A percentile compares a stretch with the other conserved stretches of the same genome.
Conservation (phyloP, 2,797 vertebrate species). For the Sparus aurata region DNA sequence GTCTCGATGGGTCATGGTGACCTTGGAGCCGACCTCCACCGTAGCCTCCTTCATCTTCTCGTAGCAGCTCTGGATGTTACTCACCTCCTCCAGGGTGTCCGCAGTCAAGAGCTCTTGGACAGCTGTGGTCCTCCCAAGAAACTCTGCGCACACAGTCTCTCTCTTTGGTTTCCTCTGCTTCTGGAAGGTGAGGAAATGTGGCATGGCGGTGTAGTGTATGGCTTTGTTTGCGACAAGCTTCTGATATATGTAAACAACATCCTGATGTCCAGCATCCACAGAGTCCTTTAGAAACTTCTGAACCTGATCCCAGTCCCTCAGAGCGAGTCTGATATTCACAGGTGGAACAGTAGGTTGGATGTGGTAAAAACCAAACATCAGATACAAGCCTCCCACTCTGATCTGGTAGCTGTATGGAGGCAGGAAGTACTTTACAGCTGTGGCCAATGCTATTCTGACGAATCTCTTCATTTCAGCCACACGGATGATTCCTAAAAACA, state of each 20-base stretch:
- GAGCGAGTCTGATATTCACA: constrained; percentile 61
- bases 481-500: constrained; percentile 48
- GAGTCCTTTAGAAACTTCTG: constrained; percentile 69
- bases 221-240: constrained; percentile 63
- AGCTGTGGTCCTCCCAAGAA: constrained; percentile 34
- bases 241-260: constrained; percentile 67
- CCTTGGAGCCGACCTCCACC: constrained; percentile 13
- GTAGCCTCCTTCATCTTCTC: constrained; percentile 60
- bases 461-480: constrained; percentile 61
- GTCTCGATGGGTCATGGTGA: constrained; percentile 40
- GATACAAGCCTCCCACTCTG: constrained; percentile 74
- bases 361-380: constrained; percentile 76
- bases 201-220: constrained; percentile 74
- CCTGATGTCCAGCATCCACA: constrained; percentile 41
- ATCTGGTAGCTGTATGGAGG: constrained; percentile 78
- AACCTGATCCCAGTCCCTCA: constrained; percentile 65
- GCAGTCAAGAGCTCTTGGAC: constrained; percentile 59
- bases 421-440: constrained; percentile 76
- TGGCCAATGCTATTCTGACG: constrained; percentile 60
- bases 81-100: constrained; percentile 66
- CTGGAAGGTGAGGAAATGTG: constrained; percentile 66
- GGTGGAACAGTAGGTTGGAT: constrained; percentile 49
- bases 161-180: constrained; percentile 51
- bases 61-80: constrained; percentile 68
- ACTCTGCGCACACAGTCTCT: constrained; percentile 30